Evolutionary conservation across 1,140 invertebrate species (phyloP).

Genomic region (Berghia stephanieae): DNA sequence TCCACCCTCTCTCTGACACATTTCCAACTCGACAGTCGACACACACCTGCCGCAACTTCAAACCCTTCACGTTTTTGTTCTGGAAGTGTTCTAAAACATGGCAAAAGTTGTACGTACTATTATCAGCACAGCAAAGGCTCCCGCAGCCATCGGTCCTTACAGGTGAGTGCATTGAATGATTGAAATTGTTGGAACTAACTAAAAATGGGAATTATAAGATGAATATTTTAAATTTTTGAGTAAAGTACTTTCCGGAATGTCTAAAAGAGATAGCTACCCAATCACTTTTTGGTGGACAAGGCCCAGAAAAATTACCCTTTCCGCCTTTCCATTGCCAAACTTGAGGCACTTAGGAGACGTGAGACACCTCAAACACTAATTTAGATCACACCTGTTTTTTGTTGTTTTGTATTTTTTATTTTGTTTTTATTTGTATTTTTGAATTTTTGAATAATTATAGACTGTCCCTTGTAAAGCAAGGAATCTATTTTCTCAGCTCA

Average conservation of each 20-base stretch:
- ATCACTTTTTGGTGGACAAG: not conserved
- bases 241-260: not conserved
- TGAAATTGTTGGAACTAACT: too few species aligned
- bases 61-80: too few species aligned
- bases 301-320: not conserved
- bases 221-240: too few species aligned
- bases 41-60: too few species aligned
- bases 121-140: slow-evolving; percentile 68
- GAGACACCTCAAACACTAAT: not conserved
- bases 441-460: not conserved
- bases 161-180: slow-evolving; percentile 67
- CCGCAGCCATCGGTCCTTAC: slow-evolving; percentile 77
- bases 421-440: not conserved
- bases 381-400: not conserved
- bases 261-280: not conserved
- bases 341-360: not conserved
- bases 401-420: not conserved
- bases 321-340: not conserved
- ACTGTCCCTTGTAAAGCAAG: too few species aligned
- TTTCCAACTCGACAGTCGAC: too few species aligned
- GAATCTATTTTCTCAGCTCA: too few species aligned
- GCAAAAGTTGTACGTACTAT: slow-evolving; percentile 58
- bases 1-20: too few species aligned
- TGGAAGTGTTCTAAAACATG: too few species aligned
- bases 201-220: too few species aligned